These are phyloP conservation scores for Aratinga solstitialis DNA, from an alignment of 2,797 vertebrate species.

Conservation along the genomic window DNA sequence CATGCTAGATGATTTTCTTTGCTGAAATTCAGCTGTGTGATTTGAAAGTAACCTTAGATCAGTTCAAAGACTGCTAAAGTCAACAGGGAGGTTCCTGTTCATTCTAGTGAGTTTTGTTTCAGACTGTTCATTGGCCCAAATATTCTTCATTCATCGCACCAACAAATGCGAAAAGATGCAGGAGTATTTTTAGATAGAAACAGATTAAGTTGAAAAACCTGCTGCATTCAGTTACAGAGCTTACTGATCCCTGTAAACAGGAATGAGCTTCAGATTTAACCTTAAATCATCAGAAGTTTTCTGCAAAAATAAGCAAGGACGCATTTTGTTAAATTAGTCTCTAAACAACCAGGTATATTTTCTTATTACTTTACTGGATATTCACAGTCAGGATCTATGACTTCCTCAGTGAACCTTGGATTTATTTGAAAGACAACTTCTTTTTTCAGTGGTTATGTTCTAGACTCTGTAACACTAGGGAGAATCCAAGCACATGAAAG, in stretches of 20 bases:
- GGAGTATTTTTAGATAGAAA: not conserved
- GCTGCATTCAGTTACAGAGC: not conserved
- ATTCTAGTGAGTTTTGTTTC: not conserved
- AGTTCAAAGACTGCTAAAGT: not conserved
- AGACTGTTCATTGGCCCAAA: not conserved
- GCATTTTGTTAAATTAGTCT: not conserved
- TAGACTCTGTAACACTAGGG: not conserved
- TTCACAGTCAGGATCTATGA: not conserved
- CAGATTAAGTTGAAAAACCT: not conserved
- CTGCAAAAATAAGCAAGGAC: not conserved
- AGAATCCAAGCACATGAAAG: not conserved
- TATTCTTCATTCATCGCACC: not conserved
- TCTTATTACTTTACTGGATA: not conserved
- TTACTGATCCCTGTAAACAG: not conserved
- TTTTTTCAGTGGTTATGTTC: not conserved
- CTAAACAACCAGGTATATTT: not conserved
- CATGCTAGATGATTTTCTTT: not conserved
- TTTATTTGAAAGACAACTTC: not conserved
- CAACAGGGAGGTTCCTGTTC: not conserved
- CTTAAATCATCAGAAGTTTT: not conserved
- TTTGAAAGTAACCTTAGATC: not conserved
- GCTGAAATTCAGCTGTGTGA: not conserved
- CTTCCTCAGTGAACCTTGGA: not conserved
- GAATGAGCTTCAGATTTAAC: not conserved
- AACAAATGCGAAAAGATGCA: not conserved